Evolutionary conservation across 2,888 invertebrate genomes (phyloP), one percentile per base, ranked within the genome.

Genomic region (Parapristionchus giblindavisi): DNA sequence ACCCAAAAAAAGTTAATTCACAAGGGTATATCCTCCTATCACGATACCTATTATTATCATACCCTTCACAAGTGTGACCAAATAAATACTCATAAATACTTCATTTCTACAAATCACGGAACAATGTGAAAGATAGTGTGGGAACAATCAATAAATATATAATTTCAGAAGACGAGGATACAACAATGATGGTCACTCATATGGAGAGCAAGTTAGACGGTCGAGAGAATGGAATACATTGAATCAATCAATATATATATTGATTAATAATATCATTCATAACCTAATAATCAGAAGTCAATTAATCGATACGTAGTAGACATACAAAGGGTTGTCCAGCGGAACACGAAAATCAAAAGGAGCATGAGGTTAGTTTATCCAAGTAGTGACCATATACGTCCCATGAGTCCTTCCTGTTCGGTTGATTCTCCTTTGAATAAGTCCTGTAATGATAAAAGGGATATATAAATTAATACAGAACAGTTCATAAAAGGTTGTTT

Each of bases 101-200:
- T n/a, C n/a, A n/a, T n/a, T n/a, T n/a, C n/a, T n/a, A n/a, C n/a
- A n/a, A n/a, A n/a, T n/a, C n/a, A n/a, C n/a, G n/a, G n/a, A n/a
- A n/a, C n/a, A n/a, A n/a, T n/a, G n/a, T n/a, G n/a, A n/a, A 48
- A 48, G 48, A 48, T 14, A 48, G 11, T 48, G 14, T 48, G 48
- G 21, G 11, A 48, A 48, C 21, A 48, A 48, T 21, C 11, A 48
- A 21, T 48, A 48, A 14, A 48, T n/a, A n/a, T n/a, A 56, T 24
- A 11, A 56, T 63, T 72, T 52, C 72, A 72, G 72, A 72, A 48
- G 52, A 72, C 27, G 72, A 72, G 17, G 72, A 72, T 52, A 72
- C 72, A 36, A 11, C 40, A 29, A 27, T 32, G 40, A 48, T 72
- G 32, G 72, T 72, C 3, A 48, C 58, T 36, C 72, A 60, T 34